A percentile compares a stretch with the other conserved stretches of the same genome.
phyloP scores from a whole-genome alignment of 92 coral and sea anemone species.

The Actinostola sp. region DNA sequence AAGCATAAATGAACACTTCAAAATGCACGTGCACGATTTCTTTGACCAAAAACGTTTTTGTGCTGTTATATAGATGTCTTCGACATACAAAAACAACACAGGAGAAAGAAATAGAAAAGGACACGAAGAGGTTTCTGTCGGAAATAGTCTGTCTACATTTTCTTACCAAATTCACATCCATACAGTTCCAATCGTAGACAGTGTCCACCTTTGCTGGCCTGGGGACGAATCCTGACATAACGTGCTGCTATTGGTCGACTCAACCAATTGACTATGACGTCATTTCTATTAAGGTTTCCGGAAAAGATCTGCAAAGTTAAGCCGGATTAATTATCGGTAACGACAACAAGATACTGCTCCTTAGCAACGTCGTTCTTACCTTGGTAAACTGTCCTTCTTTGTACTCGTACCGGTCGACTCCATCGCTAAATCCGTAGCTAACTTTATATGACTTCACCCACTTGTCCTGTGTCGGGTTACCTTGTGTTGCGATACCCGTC shows the following conservation, averaged over 20 bases:
- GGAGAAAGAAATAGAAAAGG: not conserved
- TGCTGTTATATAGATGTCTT: not conserved
- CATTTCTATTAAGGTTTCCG: conserved; percentile 45
- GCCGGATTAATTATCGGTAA: not conserved
- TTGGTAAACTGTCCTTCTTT: not conserved
- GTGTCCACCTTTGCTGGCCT: conserved; percentile 14
- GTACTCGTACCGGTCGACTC: conserved; percentile 15
- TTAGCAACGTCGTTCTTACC: not conserved
- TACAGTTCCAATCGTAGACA: conserved; percentile 51
- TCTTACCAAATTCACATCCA: conserved; percentile 44
- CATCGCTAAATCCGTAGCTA: conserved; percentile 3
- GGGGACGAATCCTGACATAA: conserved; percentile 42
- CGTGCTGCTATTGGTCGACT: conserved; percentile 43
- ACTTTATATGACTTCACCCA: conserved; percentile 28
- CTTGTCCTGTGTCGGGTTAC: conserved; percentile 5
- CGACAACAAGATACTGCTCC: not conserved
- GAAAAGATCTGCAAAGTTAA: not conserved
- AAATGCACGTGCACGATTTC: no score
- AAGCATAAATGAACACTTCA: no score
- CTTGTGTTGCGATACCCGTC: conserved; percentile 49
- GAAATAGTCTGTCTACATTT: no score
- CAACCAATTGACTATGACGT: conserved; percentile 37
- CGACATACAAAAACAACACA: not conserved
- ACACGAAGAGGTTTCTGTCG: no score
- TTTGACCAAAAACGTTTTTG: no score